A percentile compares a stretch with the other conserved stretches of the same genome.
phyloP scores from a whole-genome alignment of 1,140 invertebrate species.

The Drosophila ambigua region DNA sequence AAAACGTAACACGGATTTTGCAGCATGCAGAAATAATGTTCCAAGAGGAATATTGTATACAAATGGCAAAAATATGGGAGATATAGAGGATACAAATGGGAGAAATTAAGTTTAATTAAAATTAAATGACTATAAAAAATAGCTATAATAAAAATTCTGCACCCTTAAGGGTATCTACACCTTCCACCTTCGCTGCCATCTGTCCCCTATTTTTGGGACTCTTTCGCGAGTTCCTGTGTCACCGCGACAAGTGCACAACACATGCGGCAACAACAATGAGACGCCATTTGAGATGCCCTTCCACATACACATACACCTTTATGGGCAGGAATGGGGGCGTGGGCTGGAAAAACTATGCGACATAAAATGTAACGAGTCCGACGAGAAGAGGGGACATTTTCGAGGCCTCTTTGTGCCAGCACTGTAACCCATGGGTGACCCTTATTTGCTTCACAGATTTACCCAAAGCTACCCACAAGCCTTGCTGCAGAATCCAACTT shows the following conservation, averaged over 20 bases:
- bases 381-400: conserved; percentile 11
- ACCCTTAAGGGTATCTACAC: too few relatives aligned
- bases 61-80: too few relatives aligned
- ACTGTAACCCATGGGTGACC: conserved; percentile 9
- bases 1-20: too few relatives aligned
- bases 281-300: conserved; percentile 63
- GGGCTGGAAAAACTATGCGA: conserved; percentile 42
- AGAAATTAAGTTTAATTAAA: too few relatives aligned
- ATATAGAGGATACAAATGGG: too few relatives aligned
- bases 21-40: too few relatives aligned
- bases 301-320: conserved; percentile 24
- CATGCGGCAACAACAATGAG: conserved; percentile 48
- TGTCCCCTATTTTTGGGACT: conserved; percentile 2
- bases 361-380: conserved; percentile 58
- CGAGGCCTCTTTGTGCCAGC: conserved; percentile 23
- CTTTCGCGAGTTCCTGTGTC: conserved; percentile 10
- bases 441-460: conserved; percentile 13
- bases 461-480: conserved; percentile 7
- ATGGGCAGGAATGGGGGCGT: conserved; percentile 48
- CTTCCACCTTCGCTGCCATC: too few relatives aligned
- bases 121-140: too few relatives aligned
- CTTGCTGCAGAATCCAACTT: neutral
- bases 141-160: too few relatives aligned
- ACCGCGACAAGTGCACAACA: conserved; percentile 57
- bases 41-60: too few relatives aligned